Evolutionary conservation across 2,888 invertebrate genomes (phyloP).

Genomic region (Acanthopleura granulata): DNA sequence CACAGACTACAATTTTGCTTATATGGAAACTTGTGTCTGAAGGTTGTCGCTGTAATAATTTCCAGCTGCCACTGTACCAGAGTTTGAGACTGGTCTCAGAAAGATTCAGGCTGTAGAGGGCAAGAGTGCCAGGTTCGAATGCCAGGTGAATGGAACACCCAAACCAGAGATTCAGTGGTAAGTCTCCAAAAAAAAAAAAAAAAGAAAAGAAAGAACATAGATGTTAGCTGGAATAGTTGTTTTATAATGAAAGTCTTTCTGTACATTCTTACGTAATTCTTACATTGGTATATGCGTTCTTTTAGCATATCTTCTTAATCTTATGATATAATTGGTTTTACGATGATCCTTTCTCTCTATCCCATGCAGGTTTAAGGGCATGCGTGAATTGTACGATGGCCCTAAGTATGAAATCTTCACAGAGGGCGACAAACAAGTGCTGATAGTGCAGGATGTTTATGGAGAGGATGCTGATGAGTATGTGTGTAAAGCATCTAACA

Average conservation of each 20-base stretch:
- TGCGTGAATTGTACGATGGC: slow-evolving; percentile 92
- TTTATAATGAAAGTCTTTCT: too few species aligned
- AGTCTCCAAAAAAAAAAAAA: slow-evolving; percentile 27
- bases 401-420: slow-evolving; percentile 92
- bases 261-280: too few species aligned
- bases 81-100: slow-evolving; percentile 87
- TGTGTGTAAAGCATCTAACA: slow-evolving; percentile 93
- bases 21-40: too few species aligned
- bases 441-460: slow-evolving; percentile 92
- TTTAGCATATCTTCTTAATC: too few species aligned
- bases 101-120: slow-evolving; percentile 93
- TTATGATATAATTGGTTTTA: too few species aligned
- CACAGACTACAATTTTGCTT: too few species aligned
- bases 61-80: slow-evolving; percentile 87
- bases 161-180: slow-evolving; percentile 91
- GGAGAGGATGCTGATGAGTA: slow-evolving; percentile 99
- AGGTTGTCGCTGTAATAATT: neutral
- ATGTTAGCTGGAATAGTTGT: too few species aligned
- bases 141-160: slow-evolving; percentile 90
- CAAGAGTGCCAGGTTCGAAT: slow-evolving; percentile 93
- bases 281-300: too few species aligned
- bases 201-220: too few species aligned
- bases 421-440: slow-evolving; percentile 86
- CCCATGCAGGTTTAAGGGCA: slow-evolving; percentile 96
- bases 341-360: slow-evolving; percentile 12